phyloP scores from a whole-genome alignment of 2,113 vertebrate species.

The Cyanoramphus novaezelandiae region DNA sequence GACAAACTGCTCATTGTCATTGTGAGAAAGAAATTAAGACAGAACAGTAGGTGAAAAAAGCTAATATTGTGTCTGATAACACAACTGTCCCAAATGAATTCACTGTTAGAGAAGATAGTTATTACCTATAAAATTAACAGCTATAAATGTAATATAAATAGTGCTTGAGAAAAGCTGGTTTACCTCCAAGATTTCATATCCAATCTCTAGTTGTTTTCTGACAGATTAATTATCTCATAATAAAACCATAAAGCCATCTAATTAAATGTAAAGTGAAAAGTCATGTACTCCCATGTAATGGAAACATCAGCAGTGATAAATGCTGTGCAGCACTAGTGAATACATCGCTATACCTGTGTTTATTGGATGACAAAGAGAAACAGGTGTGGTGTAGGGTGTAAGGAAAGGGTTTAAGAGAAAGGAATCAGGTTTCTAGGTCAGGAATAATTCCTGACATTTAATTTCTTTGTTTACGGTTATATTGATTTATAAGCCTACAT shows the following conservation, averaged over 20 bases:
- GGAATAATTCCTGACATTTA: background rate
- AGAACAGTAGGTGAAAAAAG: background rate
- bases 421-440: background rate
- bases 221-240: conserved; percentile 29
- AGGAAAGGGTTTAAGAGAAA: background rate
- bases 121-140: conserved; percentile 28
- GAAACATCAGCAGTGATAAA: conserved; percentile 14
- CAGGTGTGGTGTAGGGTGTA: background rate
- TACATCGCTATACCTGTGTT: background rate
- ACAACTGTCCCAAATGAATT: background rate
- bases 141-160: conserved; percentile 5
- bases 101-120: background rate
- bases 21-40: background rate
- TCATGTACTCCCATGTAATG: background rate
- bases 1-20: background rate
- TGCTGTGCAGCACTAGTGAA: background rate
- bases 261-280: conserved; percentile 40
- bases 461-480: conserved; percentile 15
- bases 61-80: background rate
- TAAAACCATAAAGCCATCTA: conserved; percentile 17
- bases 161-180: background rate
- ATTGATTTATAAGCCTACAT: background rate
- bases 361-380: background rate
- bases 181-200: background rate
- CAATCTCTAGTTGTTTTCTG: background rate